Base-by-base conservation (phyloP, 2,797 vertebrate species). In the Leptatherina wallacei region DNA sequence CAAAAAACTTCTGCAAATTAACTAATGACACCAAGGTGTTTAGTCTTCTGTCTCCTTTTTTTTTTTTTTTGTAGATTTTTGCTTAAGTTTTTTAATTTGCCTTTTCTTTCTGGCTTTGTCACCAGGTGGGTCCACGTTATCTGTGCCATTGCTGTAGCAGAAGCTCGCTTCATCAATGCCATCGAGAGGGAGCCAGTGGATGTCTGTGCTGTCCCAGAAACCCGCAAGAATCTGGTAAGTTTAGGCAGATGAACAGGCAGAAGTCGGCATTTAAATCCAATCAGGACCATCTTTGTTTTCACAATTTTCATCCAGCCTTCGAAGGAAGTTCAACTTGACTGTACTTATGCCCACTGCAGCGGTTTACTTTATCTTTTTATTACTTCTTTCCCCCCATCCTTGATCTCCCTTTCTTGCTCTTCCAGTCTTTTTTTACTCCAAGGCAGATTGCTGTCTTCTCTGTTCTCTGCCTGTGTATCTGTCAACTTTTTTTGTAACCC, bases 121-220 rank as follows among this genome's bases (percentile, higher is more conserved):
- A 74, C 29, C 88, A 99, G 98, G 86, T 99, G 98, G 98, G 95
- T 97, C 60, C 98, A 99, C 0, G 93, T 99, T 12, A 96, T 99
- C 86, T 99, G 98, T 71, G 97, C 97, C n/a, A 96, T 99, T 0
- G 97, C 96, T 0, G 96, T 99, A 61, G 95, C 97, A 0, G 98
- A 99, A 89, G 97, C 94, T 49, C 96, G 95, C 20, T 99, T 99
- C 57, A 81, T 98, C 77, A 97, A 93, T 0, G 93, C 95, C 42
- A 93, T 96, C 0, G 95, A 98, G 68, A 95, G 98, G 70, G 96
- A 96, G 56, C 98, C 97, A 0, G 98, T 99, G 75, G 98, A 99
- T 2, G 92, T 99, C 83, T 95, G 89, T 0, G 94, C 93, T 13
- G 95, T 99, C 74, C 97, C 97, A 0, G 97, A 98, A 74, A 96